Conservation (phyloP, 2,113 vertebrate genomes). For the Pygoscelis antarcticus region DNA sequence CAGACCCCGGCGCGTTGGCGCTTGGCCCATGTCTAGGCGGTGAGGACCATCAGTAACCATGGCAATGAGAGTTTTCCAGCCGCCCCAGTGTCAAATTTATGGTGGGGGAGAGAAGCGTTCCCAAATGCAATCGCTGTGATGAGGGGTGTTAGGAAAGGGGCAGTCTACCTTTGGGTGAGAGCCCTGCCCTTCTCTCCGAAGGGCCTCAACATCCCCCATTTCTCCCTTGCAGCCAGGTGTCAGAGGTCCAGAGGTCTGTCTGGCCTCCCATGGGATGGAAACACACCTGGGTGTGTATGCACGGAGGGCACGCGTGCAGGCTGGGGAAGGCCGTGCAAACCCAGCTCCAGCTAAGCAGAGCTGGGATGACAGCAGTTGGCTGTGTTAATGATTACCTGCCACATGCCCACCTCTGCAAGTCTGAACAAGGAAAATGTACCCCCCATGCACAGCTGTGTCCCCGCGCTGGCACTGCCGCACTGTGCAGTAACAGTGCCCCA, state of each 20-base stretch:
- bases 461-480: neutral
- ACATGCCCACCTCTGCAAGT: neutral
- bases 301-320: neutral
- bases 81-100: neutral
- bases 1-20: fast-evolving
- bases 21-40: neutral
- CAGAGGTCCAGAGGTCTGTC: fast-evolving
- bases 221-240: neutral
- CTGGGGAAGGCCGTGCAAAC: neutral
- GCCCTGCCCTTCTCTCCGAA: neutral
- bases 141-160: neutral
- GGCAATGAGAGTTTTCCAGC: neutral
- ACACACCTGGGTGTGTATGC: too few relatives aligned
- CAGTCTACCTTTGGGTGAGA: neutral
- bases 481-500: neutral
- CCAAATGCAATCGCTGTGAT: neutral
- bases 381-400: neutral
- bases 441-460: neutral
- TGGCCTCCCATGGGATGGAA: neutral
- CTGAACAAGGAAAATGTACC: neutral
- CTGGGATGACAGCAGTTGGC: neutral
- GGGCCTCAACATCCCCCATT: neutral
- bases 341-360: neutral
- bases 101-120: neutral
- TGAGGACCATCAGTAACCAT: neutral